Evolutionary conservation across 1,140 invertebrate genomes (phyloP), one percentile per base, ranked within the genome.

Genomic region (Argopecten irradians): DNA sequence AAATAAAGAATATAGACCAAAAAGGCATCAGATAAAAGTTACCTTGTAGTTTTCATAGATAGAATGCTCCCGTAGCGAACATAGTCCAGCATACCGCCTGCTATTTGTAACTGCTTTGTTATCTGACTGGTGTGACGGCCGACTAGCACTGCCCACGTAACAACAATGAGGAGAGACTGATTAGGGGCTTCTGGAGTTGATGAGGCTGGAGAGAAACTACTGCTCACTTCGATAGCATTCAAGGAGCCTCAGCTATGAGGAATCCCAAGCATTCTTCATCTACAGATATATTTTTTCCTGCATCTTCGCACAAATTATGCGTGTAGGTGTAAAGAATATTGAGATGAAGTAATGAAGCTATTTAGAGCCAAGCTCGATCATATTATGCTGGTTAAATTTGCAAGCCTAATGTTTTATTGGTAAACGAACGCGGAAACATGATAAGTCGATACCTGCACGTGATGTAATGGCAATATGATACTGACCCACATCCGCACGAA

Each of bases 41-140:
- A 71, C 55, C 55, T 71, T 46, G 43, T 46, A 46, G 43, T 46
- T 71, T 71, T 71, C 55, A 71, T 71, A 71, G 55, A 71, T 71
- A 28, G 22, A 71, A 71, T 71, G 28, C 55, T 71, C 28, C 55
- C 55, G 22, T 28, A n/a, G 55, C 7, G 55, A 71, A 71, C 55
- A 71, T n/a, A 71, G 55, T 71, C 55, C 55, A 71, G 55, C 55
- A 71, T 71, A 71, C 55, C 55, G 55, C 13, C 55, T 71, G 55
- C 28, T n/a, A 28, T 71, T 5, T 71, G 55, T 71, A 71, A 71
- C n/a, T 1, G 55, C 22, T 71, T 16, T 71, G 55, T 71, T 71
- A 71, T 71, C 55, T 71, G 28, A 22, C 55, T 28, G 55, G 22
- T 28, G 22, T 71, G 55, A 71, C 55, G 8, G 55, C 55, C 55